These are phyloP conservation scores for Chrysopilus asiliformis DNA, from an alignment of 2,888 invertebrate species.

Conservation along the genomic window DNA sequence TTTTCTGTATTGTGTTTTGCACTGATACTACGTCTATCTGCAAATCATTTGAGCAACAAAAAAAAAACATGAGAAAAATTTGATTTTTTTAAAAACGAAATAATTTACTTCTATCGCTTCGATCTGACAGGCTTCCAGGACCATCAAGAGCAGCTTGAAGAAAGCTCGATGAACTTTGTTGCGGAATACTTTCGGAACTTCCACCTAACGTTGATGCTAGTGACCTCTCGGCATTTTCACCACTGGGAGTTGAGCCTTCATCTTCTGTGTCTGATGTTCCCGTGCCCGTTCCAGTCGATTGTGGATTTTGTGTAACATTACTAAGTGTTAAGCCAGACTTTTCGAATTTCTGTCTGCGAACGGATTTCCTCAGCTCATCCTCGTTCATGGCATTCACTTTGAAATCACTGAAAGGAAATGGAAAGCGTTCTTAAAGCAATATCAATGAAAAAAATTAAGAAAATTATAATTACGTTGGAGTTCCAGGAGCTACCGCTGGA, in stretches of 20 bases:
- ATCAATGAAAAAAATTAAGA: slow-evolving; percentile 2
- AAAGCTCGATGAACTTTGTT: slow-evolving; percentile 28
- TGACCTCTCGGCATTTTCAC: slow-evolving; percentile 63
- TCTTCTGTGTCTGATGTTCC: slow-evolving; percentile 66
- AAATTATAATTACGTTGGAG: slow-evolving; percentile 31
- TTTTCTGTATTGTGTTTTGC: slow-evolving; percentile 41
- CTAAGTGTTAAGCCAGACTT: slow-evolving; percentile 34
- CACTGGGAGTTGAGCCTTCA: slow-evolving; percentile 65
- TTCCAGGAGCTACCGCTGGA: slow-evolving; percentile 39
- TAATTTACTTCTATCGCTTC: slow-evolving; percentile 29
- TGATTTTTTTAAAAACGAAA: slow-evolving; percentile 2
- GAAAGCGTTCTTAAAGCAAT: not conserved
- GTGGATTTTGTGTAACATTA: slow-evolving; percentile 36
- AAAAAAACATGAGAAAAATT: slow-evolving; percentile 4
- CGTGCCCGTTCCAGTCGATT: slow-evolving; percentile 42
- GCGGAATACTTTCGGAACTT: slow-evolving; percentile 48
- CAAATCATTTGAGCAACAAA: not conserved
- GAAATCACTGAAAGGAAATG: slow-evolving; percentile 48
- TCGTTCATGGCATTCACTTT: slow-evolving; percentile 82
- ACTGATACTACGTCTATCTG: slow-evolving; percentile 44
- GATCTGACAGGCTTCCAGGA: slow-evolving; percentile 29
- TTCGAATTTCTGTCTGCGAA: slow-evolving; percentile 53
- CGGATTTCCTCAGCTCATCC: slow-evolving; percentile 65
- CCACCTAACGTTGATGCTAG: slow-evolving; percentile 51
- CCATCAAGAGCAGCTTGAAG: slow-evolving; percentile 35